Conservation (phyloP, 2,113 vertebrate species). For the Phalacrocorax brasilianus region DNA sequence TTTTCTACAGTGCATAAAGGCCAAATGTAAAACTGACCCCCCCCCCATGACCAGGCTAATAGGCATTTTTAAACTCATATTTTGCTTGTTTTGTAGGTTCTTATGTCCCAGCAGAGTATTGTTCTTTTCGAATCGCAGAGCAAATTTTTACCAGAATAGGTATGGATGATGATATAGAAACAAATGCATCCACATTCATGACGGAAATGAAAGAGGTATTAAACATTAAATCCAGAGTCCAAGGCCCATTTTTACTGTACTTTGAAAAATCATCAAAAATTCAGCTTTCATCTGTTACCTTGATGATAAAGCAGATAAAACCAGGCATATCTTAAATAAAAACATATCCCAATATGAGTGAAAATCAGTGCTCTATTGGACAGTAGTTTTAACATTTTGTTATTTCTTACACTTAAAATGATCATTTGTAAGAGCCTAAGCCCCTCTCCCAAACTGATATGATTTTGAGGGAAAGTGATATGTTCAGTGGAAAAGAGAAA, state of each 20-base stretch:
- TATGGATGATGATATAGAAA: conserved; percentile 97
- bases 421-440: not conserved
- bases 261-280: not conserved
- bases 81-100: conserved; percentile 80
- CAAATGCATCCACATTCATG: conserved; percentile 96
- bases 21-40: not conserved
- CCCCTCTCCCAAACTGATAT: not conserved
- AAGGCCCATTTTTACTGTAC: not conserved
- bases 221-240: not conserved
- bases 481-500: not conserved
- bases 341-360: not conserved
- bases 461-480: not conserved
- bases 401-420: not conserved
- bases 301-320: not conserved
- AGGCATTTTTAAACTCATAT: not conserved
- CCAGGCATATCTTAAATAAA: not conserved
- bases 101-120: conserved; percentile 92
- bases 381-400: not conserved
- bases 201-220: conserved; percentile 94
- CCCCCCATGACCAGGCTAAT: not conserved
- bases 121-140: conserved; percentile 88
- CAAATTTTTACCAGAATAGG: conserved; percentile 98
- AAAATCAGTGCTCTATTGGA: not conserved
- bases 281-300: not conserved
- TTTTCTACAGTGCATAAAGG: not conserved